A percentile compares a stretch with the other conserved stretches of the same genome.
Conservation (phyloP, 1,140 invertebrate genomes). For the Trachelipus rathkii region DNA sequence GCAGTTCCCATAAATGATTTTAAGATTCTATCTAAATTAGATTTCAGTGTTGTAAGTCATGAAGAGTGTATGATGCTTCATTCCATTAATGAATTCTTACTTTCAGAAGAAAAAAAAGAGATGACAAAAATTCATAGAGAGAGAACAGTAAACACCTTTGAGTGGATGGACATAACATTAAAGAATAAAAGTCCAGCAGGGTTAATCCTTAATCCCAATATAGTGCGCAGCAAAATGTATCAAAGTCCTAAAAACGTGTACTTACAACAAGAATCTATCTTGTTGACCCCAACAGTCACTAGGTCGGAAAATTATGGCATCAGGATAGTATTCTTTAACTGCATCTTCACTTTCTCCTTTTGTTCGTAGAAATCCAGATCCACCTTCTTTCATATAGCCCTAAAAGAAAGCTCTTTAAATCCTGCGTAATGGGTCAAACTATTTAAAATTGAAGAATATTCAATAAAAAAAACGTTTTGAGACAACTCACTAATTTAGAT, state of each 20-base stretch:
- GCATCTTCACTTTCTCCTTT: constrained; percentile 81
- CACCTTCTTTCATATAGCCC: constrained; percentile 55
- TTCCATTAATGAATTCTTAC: no score
- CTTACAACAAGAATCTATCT: constrained; percentile 41
- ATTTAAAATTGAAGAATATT: not conserved
- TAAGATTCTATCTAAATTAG: no score
- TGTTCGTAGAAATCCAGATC: constrained; percentile 65
- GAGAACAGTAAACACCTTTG: no score
- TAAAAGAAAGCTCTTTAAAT: constrained; percentile 29
- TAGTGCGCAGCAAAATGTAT: no score
- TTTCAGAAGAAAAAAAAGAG: no score
- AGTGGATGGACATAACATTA: no score
- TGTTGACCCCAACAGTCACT: constrained; percentile 82
- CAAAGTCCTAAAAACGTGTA: not conserved
- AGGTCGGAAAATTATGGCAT: constrained; percentile 88
- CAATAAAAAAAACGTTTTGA: not conserved
- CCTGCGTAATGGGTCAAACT: not conserved
- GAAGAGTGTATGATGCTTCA: no score
- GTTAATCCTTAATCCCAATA: no score
- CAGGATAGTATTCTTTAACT: constrained; percentile 89
- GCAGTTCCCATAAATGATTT: no score
- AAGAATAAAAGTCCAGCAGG: no score
- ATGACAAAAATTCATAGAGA: no score
- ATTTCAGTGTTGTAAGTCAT: no score
- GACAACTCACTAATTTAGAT: not conserved